Evolutionary conservation across 2,888 invertebrate genomes (phyloP), one percentile per base, ranked within the genome.

Genomic region (Colostygia pectinataria): DNA sequence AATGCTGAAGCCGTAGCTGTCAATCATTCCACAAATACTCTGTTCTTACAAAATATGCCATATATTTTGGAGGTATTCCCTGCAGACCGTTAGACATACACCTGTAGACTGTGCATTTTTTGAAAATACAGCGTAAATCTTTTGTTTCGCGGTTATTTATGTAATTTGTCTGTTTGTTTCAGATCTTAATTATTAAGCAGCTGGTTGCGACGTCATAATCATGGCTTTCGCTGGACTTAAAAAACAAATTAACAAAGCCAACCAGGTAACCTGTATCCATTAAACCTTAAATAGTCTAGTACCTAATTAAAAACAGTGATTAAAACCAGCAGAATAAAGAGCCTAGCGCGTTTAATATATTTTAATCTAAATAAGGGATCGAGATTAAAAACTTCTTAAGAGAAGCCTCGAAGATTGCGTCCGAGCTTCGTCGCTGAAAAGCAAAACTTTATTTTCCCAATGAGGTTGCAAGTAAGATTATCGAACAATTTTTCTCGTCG

Each of bases 161-260:
- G 9, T 4, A 7, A 8, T 39, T 13, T 24, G 8, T 49, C 4
- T 34, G n/a, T 24, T 71, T 37, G 65, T 80, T 77, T 40, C 81
- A 83, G 83, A 71, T 71, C 52, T 57, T 59, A 56, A 55, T 48
- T 27, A 49, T 32, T 58, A 51, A 56, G 64, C 61, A 65, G 63
- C 62, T 68, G 61, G 31, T 54, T 58, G 51, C 69, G 70, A 71
- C 4, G 6, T 20, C 64, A 59, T 74, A 79, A 91, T 79, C 83
- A 99, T 99, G 99, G 99, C 99, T 90, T 97, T 99, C 89, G 98
- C 99, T 73, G 99, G 99, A 71, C 93, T 99, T 67, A 98, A 98
- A 91, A 99, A 99, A 91, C 99, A 99, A 91, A 97, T 99, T 85
- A 99, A 99, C 92, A 99, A 99, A 93, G 99, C 99, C 69, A 99